Evolutionary conservation across 2,888 invertebrate species (phyloP).

Genomic region (Lasioglossum figueresi): DNA sequence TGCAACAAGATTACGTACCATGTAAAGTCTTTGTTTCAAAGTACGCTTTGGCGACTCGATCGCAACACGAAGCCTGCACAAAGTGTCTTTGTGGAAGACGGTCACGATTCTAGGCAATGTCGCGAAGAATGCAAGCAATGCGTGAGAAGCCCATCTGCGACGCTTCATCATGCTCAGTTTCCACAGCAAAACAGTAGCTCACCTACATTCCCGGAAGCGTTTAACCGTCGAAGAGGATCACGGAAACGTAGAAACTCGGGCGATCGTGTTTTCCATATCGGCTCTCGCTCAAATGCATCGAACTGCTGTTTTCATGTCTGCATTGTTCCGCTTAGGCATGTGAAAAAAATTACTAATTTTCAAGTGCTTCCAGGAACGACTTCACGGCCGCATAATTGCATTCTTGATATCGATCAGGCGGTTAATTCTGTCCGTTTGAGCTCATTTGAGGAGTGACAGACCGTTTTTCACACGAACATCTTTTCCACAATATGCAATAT

Average conservation of each 20-base stretch:
- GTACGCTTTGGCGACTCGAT: not conserved
- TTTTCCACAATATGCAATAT: not conserved
- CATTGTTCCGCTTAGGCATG: not conserved
- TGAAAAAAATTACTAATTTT: constrained; percentile 14
- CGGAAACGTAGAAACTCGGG: constrained; percentile 7
- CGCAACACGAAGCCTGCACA: not conserved
- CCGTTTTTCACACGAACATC: not conserved
- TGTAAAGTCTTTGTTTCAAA: not conserved
- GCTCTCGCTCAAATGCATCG: not conserved
- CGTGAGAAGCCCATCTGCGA: constrained; percentile 1
- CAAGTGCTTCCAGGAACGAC: constrained; percentile 32
- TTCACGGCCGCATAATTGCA: constrained; percentile 36
- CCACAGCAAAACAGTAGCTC: not conserved
- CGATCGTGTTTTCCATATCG: not conserved
- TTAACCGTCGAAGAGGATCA: not conserved
- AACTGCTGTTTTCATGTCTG: not conserved
- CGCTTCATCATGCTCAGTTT: constrained; percentile 25
- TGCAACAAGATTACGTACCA: not conserved
- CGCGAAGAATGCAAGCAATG: constrained; percentile 41
- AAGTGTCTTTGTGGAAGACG: no score
- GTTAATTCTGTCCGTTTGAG: constrained; percentile 1
- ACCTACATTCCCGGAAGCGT: constrained; percentile 41
- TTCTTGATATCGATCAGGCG: constrained; percentile 26
- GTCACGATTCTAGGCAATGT: not conserved
- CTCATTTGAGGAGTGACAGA: not conserved